Evolutionary conservation across 2,888 invertebrate species (phyloP).

Genomic region (Lasioglossum morio): DNA sequence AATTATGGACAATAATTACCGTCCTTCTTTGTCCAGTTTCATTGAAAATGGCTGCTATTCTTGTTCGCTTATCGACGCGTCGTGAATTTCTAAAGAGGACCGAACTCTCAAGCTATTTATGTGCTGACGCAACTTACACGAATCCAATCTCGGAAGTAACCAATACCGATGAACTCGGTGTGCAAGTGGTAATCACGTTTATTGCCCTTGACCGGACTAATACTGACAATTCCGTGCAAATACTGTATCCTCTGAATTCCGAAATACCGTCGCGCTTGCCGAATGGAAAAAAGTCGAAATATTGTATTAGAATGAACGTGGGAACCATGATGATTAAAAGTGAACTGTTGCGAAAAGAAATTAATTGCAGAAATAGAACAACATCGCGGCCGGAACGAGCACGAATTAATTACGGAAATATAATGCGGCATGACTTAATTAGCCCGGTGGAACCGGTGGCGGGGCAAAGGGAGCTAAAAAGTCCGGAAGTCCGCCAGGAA

Average conservation of each 20-base stretch:
- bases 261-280: constrained; percentile 74
- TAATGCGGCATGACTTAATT: constrained; percentile 49
- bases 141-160: constrained; percentile 72
- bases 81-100: constrained; percentile 10
- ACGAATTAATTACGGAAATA: constrained; percentile 49
- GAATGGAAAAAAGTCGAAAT: constrained; percentile 8
- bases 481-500: constrained; percentile 20
- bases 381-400: constrained; percentile 17
- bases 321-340: background rate
- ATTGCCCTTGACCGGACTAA: constrained; percentile 60
- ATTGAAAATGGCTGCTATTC: background rate
- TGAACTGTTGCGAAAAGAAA: background rate
- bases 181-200: constrained; percentile 69
- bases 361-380: constrained; percentile 35
- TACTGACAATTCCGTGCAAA: constrained; percentile 73
- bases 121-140: constrained; percentile 52
- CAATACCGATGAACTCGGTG: constrained; percentile 67
- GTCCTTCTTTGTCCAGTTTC: too few relatives aligned
- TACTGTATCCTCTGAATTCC: constrained; percentile 67
- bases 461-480: constrained; percentile 14
- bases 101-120: constrained; percentile 30
- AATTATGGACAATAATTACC: background rate
- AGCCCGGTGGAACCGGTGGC: constrained; percentile 30
- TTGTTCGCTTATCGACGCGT: constrained; percentile 4
- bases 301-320: background rate